Evolutionary conservation across 1,140 invertebrate genomes (phyloP), one percentile per base, ranked within the genome.

Genomic region (Aphis gossypii): DNA sequence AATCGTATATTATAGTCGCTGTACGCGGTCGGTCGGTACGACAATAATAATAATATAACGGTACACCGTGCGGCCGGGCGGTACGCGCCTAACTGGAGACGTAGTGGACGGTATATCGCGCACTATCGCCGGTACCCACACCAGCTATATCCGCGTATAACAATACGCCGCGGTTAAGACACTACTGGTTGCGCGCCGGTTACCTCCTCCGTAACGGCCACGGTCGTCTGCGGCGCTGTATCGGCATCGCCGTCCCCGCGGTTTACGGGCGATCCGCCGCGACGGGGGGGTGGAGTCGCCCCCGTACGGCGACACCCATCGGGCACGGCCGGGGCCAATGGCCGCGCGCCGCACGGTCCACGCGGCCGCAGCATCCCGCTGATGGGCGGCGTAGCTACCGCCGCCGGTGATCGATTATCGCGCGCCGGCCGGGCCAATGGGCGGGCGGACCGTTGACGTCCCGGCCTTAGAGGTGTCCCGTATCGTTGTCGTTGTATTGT

Each of bases 291-390:
- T 35, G 91, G 91, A 83, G 68, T 83, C 20, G 60, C 18, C 46
- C 44, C 30, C 51, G n/a, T 18, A 76, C 60, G 60, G 60, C 5
- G 60, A 76, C 88, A 56, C 48, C 88, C 88, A 46, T 56, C n/a
- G 35, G 21, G 20, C 41, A 35, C 54, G 9, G 60, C 11, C 91
- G 41, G 91, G 91, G n/a, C 91, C 91, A 92, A 92, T 92, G 46
- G 91, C 41, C 46, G 91, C 3, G 41, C 91, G 46, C n/a, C 9
- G 35, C 51, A 30, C 30, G 44, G 46, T 38, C 48, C 48, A 25
- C 51, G 88, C 20, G 44, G 91, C 91, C 54, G 90, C 90, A 51
- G 91, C 91, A 92, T 92, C 89, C 46, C 41, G n/a, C 9, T 41
- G 8, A 7, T 25, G 60, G 21, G 21, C 56, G 68, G 14, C 20